Base-by-base conservation (phyloP, 2,797 vertebrate species). In the Paedocypris micromegethes region DNA sequence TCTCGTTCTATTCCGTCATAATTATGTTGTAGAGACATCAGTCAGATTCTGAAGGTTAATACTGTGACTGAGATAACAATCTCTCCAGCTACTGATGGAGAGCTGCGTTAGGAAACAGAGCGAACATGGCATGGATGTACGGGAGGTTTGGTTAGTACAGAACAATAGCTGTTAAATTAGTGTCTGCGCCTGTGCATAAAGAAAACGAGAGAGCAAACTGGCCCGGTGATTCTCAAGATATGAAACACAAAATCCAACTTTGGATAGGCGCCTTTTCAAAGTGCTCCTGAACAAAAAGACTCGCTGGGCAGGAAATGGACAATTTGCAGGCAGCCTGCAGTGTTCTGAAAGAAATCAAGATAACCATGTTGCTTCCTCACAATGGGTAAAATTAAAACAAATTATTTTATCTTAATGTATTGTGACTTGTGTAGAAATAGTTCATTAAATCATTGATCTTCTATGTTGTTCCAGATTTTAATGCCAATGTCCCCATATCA, bases 81-180 rank as follows among this genome's bases (percentile, higher is more conserved):
- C 86, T 88, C 82, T 80, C 78, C 73, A 81, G 75, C 83, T 80
- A 66, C 87, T 87, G 87, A 89, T 74, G 74, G 72, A 54, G 58
- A 59, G 57, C 49, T 48, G 67, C 6, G 53, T 54, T 59, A 52
- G 4, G 39, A 51, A 72, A 70, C 58, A 63, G 53, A 58, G 58
- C 2, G 58, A 42, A 64, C 49, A 67, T 52, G 59, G 55, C 48
- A 51, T 75, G 73, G 83, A 74, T 82, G 79, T 81, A 79, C 81
- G 68, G 50, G 42, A 65, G 83, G 82, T 81, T 79, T 81, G 62
- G 77, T 58, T 78, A 83, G 82, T 78, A 71, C 83, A 89, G 87
- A 89, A 89, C 88, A 89, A 89, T 89, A 86, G 86, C 86, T 88
- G 86, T 88, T 89, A 89, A 90, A 90, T 86, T 86, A 89, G 89